Percentiles rank a stretch among this genome's conserved stretches.
Evolutionary conservation across 2,113 vertebrate genomes (phyloP).

Genomic region (Trochalopteron elliotii): DNA sequence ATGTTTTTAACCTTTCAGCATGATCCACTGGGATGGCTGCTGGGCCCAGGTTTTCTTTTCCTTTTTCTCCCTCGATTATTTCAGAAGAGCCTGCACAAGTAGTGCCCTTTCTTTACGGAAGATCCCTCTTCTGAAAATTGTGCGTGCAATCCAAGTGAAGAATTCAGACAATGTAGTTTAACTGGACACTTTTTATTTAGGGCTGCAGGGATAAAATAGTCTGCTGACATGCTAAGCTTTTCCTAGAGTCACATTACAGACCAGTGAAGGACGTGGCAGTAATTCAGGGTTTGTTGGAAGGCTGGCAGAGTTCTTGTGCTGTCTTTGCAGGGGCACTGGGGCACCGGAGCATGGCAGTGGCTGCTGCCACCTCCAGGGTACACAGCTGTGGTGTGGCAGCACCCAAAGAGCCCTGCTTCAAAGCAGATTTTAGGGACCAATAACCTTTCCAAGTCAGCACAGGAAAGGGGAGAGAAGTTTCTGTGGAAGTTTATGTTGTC

Average conservation of each 20-base stretch:
- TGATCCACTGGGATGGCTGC: neutral
- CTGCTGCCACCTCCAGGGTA: neutral
- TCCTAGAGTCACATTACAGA: constrained; percentile 58
- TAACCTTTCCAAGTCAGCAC: neutral
- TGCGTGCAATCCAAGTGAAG: neutral
- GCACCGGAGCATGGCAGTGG: neutral
- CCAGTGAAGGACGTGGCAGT: constrained; percentile 48
- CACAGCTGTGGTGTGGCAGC: neutral
- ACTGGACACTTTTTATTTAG: constrained; percentile 58
- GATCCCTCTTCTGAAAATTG: neutral
- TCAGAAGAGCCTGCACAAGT: neutral
- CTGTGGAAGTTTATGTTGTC: neutral
- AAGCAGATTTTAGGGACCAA: neutral
- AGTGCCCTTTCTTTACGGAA: neutral
- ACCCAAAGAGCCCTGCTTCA: neutral
- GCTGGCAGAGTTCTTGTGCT: neutral
- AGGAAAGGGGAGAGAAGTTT: neutral
- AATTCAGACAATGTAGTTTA: neutral
- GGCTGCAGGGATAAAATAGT: constrained; percentile 18
- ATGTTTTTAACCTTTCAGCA: neutral
- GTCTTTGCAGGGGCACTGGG: neutral
- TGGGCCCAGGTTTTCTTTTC: neutral
- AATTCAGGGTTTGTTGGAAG: constrained; percentile 27
- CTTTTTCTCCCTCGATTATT: neutral
- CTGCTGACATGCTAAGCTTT: constrained; percentile 47